These are phyloP conservation scores for Galagoides demidoff DNA, from an alignment of 2,797 vertebrate genomes.

Conservation along the genomic window DNA sequence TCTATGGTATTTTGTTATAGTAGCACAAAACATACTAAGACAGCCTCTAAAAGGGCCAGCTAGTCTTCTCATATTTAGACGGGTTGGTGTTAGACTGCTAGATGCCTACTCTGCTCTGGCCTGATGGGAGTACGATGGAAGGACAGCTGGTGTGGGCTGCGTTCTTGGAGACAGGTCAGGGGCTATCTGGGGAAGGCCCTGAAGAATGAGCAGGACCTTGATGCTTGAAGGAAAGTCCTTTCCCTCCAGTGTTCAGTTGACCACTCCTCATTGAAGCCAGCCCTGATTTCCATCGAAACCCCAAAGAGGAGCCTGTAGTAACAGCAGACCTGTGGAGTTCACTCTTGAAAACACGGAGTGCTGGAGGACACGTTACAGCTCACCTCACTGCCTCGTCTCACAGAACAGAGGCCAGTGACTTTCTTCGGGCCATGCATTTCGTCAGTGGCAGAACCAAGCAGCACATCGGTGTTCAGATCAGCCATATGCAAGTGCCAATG, in stretches of 20 bases:
- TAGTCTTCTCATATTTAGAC: not conserved
- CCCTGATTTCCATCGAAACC: too few relatives aligned
- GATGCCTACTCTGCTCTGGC: not conserved
- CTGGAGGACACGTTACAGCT: not conserved
- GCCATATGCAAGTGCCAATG: too few relatives aligned
- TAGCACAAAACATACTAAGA: not conserved
- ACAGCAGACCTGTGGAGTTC: not conserved
- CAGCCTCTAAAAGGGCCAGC: not conserved
- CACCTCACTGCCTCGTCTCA: not conserved
- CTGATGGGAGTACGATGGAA: not conserved
- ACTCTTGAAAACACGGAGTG: not conserved
- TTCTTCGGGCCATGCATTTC: not conserved
- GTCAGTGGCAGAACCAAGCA: not conserved
- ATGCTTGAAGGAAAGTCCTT: not conserved
- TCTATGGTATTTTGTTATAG: not conserved
- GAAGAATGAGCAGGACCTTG: not conserved
- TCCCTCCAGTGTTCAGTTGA: too few relatives aligned
- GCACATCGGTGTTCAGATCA: not conserved
- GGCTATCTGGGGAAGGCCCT: not conserved
- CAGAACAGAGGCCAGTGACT: not conserved
- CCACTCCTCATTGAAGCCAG: too few relatives aligned
- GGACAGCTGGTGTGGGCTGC: not conserved
- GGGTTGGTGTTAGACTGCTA: not conserved
- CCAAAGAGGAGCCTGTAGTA: too few relatives aligned
- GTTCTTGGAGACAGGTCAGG: not conserved